Percentiles rank a stretch among this genome's conserved stretches.
Evolutionary conservation across 2,797 vertebrate species (phyloP).

Genomic region (Chelmon rostratus): DNA sequence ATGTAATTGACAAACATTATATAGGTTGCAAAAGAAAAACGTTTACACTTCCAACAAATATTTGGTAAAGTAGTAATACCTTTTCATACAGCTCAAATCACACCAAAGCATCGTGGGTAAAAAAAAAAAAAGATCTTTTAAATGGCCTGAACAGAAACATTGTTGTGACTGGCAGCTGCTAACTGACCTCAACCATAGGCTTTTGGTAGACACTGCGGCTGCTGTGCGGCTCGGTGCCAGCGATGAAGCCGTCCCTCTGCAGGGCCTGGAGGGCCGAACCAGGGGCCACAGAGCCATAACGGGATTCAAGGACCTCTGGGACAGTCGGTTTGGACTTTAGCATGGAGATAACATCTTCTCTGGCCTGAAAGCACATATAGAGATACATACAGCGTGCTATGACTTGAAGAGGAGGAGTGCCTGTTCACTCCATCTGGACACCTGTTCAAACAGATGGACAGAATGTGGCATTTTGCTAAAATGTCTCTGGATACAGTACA

Average conservation of each 20-base stretch:
- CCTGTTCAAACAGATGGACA: not conserved
- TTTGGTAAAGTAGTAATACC: not conserved
- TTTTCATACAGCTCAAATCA: not conserved
- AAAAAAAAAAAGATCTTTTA: too few species aligned
- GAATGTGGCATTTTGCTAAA: not conserved
- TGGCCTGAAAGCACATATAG: conserved; percentile 86
- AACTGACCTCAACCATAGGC: conserved; percentile 93
- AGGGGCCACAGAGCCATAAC: conserved; percentile 90
- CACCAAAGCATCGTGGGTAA: not conserved
- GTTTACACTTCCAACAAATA: not conserved
- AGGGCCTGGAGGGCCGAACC: conserved; percentile 91
- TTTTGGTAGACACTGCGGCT: conserved; percentile 92
- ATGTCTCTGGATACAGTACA: not conserved
- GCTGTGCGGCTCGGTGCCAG: conserved; percentile 84
- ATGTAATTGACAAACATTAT: not conserved
- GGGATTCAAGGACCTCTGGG: conserved; percentile 90
- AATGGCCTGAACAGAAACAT: not conserved
- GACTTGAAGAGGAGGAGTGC: not conserved
- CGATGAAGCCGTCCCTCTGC: conserved; percentile 90
- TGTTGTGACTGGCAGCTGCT: not conserved
- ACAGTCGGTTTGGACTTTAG: conserved; percentile 90
- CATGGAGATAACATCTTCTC: conserved; percentile 95
- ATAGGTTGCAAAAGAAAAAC: not conserved
- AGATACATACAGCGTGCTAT: not conserved
- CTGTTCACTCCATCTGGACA: not conserved